Conservation (phyloP, 2,888 invertebrate species). For the Mesochorus sp. region DNA sequence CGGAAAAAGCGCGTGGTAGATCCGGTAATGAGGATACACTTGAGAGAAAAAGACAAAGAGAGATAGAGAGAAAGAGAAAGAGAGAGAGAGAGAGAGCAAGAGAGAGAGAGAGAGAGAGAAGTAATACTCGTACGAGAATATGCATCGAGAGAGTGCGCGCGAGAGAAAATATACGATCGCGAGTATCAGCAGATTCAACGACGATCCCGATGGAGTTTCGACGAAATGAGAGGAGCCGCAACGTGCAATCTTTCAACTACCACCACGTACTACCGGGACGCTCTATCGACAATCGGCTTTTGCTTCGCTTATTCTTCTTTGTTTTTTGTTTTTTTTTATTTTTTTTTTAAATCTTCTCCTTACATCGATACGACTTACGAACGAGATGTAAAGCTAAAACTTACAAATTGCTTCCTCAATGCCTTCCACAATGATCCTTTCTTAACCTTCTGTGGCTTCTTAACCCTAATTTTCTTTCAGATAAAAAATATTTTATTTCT, state of each 20-base stretch:
- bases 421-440: too few species aligned
- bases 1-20: conserved; percentile 73
- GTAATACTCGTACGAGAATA: conserved; percentile 51
- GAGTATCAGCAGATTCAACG: conserved; percentile 16
- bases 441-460: too few species aligned
- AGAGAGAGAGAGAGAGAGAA: conserved; percentile 26
- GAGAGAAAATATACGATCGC: conserved; percentile 39
- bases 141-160: conserved; percentile 48
- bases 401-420: too few species aligned
- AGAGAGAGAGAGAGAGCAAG: too few species aligned
- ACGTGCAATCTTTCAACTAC: conserved; percentile 35
- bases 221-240: conserved; percentile 22
- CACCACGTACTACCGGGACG: conserved; percentile 50
- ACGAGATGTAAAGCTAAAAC: conserved; percentile 27
- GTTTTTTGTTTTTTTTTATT: conserved; percentile 13
- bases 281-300: conserved; percentile 37
- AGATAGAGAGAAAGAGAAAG: too few species aligned
- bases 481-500: too few species aligned
- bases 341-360: too few species aligned
- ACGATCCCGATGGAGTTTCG: conserved; percentile 29
- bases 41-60: too few species aligned
- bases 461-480: too few species aligned
- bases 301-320: conserved; percentile 1
- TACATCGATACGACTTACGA: too few species aligned
- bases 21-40: conserved; percentile 65